Conservation (phyloP, 2,113 vertebrate species). For the Camelus dromedarius region DNA sequence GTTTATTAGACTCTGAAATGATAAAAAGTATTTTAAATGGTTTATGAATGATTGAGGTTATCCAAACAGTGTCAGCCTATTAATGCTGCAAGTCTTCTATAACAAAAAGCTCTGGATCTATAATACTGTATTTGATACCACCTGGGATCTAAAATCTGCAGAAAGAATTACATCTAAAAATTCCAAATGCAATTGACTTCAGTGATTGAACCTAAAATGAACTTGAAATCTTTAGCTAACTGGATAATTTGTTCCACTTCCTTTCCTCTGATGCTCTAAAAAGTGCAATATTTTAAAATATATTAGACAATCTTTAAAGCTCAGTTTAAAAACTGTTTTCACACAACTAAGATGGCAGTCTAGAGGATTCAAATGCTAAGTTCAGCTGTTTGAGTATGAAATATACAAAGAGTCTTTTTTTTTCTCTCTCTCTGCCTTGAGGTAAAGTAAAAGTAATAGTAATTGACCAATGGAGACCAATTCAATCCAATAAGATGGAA, state of each 20-base stretch:
- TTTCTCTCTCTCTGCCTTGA: conserved; percentile 39
- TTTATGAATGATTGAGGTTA: conserved; percentile 67
- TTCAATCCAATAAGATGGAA: conserved; percentile 68
- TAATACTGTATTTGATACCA: conserved; percentile 57
- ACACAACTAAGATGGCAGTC: not conserved
- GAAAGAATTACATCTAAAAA: conserved; percentile 56
- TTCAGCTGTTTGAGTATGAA: conserved; percentile 22
- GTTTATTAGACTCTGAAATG: conserved; percentile 75
- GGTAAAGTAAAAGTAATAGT: conserved; percentile 73
- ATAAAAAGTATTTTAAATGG: conserved; percentile 74
- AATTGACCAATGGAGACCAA: conserved; percentile 67
- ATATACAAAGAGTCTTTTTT: conserved; percentile 33
- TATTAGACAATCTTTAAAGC: conserved; percentile 5
- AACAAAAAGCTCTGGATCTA: conserved; percentile 58
- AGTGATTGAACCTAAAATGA: conserved; percentile 55
- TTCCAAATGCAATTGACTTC: conserved; percentile 68
- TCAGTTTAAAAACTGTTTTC: conserved; percentile 69
- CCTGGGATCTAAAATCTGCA: conserved; percentile 70
- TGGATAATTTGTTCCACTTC: conserved; percentile 50
- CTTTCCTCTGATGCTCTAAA: conserved; percentile 42
- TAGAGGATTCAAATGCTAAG: conserved; percentile 56
- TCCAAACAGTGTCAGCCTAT: conserved; percentile 68
- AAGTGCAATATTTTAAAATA: conserved; percentile 54
- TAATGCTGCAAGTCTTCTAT: conserved; percentile 67
- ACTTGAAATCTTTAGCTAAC: conserved; percentile 65